Conservation (phyloP, 2,797 vertebrate genomes). For the Prionace glauca region DNA sequence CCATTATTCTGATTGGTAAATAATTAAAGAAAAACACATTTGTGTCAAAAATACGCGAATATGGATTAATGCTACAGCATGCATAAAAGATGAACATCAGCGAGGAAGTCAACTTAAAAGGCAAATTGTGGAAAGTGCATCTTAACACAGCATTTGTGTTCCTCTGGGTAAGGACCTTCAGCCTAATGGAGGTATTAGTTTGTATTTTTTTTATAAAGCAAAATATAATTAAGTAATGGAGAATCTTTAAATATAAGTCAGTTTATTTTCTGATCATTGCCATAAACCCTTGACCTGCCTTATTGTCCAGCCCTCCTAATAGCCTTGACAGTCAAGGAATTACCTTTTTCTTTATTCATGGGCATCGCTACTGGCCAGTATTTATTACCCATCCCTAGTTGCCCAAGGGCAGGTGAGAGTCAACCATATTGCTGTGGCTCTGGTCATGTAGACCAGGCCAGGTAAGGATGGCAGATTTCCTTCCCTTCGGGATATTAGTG, state of each 20-base stretch:
- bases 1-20: slow-evolving; percentile 27
- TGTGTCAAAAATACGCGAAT: slow-evolving; percentile 24
- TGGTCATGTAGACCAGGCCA: too few species aligned
- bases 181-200: background rate
- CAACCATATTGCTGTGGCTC: too few species aligned
- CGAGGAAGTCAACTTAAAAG: background rate
- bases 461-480: too few species aligned
- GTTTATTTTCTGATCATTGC: background rate
- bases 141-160: background rate
- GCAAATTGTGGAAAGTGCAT: background rate
- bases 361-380: too few species aligned
- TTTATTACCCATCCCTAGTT: too few species aligned
- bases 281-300: background rate
- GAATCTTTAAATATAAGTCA: background rate
- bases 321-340: background rate
- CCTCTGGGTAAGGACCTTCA: background rate
- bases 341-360: too few species aligned
- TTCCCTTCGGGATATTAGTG: too few species aligned
- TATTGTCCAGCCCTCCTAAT: background rate
- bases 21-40: slow-evolving; percentile 26
- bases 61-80: background rate
- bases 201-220: background rate
- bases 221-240: background rate
- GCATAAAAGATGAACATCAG: background rate
- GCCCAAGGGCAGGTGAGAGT: too few species aligned